Evolutionary conservation across 2,888 invertebrate species (phyloP).

Genomic region (Dicycla oo): DNA sequence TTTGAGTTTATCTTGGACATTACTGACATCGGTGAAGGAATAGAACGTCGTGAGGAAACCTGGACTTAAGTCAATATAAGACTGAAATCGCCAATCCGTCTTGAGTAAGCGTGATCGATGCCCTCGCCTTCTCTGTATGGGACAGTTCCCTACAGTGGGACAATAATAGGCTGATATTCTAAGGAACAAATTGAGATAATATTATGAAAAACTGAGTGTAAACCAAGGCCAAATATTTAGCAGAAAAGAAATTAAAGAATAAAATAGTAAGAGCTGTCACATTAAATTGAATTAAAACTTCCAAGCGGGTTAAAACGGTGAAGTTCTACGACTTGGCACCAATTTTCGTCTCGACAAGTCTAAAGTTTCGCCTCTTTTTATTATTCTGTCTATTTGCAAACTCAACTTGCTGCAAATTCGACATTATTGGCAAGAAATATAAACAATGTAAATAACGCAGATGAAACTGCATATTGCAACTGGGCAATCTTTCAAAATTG

Average conservation of each 20-base stretch:
- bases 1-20: no score
- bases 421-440: neutral
- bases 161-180: no score
- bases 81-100: no score
- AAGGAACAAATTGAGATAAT: neutral
- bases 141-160: no score
- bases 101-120: no score
- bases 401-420: neutral
- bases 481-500: neutral
- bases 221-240: neutral
- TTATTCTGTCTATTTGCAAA: neutral
- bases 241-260: neutral
- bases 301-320: slow-evolving; percentile 21
- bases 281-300: slow-evolving; percentile 40
- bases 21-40: no score
- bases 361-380: neutral
- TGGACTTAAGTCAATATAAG: no score
- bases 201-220: neutral
- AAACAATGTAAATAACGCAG: neutral
- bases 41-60: no score
- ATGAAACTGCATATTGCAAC: slow-evolving; percentile 12
- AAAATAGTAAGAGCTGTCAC: slow-evolving; percentile 23
- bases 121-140: no score
- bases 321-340: slow-evolving; percentile 25
- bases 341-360: slow-evolving; percentile 23